Conservation (phyloP, 2,797 vertebrate species). For the Anguilla anguilla region DNA sequence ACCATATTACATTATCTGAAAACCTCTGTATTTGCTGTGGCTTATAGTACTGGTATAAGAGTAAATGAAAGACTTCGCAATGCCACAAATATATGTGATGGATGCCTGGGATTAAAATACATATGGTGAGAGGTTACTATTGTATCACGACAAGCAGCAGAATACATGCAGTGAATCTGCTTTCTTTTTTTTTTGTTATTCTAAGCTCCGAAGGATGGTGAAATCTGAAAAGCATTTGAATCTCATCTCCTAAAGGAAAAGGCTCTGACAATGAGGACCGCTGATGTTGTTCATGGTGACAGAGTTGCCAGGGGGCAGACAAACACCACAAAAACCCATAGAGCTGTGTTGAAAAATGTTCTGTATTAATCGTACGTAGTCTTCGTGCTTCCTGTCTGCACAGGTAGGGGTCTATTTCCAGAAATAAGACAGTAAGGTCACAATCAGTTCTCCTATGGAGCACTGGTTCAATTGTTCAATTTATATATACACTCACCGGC, state of each 20-base stretch:
- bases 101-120: neutral
- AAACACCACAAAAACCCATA: neutral
- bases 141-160: neutral
- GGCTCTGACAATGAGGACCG: neutral
- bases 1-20: neutral
- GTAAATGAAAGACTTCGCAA: neutral
- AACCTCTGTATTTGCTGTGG: neutral
- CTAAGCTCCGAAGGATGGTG: neutral
- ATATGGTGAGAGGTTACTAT: neutral
- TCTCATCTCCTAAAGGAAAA: neutral
- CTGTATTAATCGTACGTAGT: neutral
- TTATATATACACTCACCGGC: too few species aligned
- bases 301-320: neutral
- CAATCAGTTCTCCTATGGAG: neutral
- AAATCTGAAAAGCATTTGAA: neutral
- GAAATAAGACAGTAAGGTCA: neutral
- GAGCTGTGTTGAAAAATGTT: neutral
- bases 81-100: neutral
- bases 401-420: neutral
- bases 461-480: neutral
- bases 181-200: neutral
- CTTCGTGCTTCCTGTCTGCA: neutral
- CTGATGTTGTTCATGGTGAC: neutral
- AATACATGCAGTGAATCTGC: neutral
- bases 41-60: neutral